Evolutionary conservation across 2,888 invertebrate genomes (phyloP), one percentile per base, ranked within the genome.

Genomic region (Polyommatus iphigenia): DNA sequence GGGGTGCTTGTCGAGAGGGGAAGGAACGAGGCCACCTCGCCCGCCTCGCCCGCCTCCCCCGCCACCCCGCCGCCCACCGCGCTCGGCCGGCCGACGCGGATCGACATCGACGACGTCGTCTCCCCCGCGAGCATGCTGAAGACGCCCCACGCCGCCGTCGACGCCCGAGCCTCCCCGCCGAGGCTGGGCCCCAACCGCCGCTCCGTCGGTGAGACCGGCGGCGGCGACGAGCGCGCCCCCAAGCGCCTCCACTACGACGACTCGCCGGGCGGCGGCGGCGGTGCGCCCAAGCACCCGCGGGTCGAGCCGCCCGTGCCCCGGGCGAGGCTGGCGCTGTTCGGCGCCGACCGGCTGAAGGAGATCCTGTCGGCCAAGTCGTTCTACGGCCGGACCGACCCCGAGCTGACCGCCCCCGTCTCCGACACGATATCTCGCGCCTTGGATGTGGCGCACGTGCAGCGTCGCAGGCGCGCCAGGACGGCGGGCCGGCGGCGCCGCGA

Each of bases 281-380:
- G 93, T 0, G 85, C 79, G 76, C 84, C 89, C 0, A 94, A 94
- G 79, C 86, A 89, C 72, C 90, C 91, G 0, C 86, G 92, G 80
- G 76, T 94, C 6, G 93, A 93, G 10, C 80, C 84, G 62, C 83
- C 86, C 1, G 88, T 84, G 7, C 94, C 94, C 0, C 94, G 93
- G 85, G 94, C 94, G 0, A 87, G 94, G 0, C 81, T 91, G 3
- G 94, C 94, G 1, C 84, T 94, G 0, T 94, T 94, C 81, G 93
- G 91, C 81, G 90, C 89, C 76, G 91, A 93, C 59, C 85, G 89
- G 78, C 84, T 93, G 1, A 93, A 93, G 83, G 93, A 95, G 83
- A 92, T 95, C 24, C 85, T 95, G 0, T 91, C 95, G 0, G 86
- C 95, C 0, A 95, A 95, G 84, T 94, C 93, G 0, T 95, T 95